Conservation (phyloP, 37 sponge, comb jelly and placozoan genomes). For the Spongia lamella region DNA sequence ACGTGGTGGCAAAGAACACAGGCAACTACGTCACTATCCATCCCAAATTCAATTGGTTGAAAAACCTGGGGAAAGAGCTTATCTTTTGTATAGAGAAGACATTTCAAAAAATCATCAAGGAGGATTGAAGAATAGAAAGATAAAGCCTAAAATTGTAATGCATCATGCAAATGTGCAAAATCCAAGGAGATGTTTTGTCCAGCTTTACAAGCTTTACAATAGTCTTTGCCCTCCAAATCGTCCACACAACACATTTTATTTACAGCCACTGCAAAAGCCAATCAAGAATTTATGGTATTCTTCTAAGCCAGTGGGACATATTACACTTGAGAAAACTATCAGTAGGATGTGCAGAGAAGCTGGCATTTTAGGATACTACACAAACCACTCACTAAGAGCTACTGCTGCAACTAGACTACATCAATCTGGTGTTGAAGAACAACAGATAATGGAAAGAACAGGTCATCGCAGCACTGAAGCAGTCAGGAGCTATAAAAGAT, state of each 20-base stretch:
- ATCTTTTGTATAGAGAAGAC: too few relatives aligned
- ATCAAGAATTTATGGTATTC: conserved; percentile 29
- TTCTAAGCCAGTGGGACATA: conserved; percentile 9
- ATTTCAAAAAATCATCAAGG: too few relatives aligned
- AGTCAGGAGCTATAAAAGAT: too few relatives aligned
- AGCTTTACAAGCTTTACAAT: conserved; percentile 21
- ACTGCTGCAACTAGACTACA: conserved; percentile 28
- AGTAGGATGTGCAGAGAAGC: conserved; percentile 1
- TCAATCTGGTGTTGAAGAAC: conserved; percentile 37
- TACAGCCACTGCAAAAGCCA: too few relatives aligned
- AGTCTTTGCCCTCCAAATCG: conserved; percentile 7
- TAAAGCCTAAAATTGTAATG: too few relatives aligned
- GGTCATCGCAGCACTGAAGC: conserved; percentile 46
- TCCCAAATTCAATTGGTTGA: too few relatives aligned
- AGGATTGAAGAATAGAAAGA: too few relatives aligned
- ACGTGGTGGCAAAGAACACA: too few relatives aligned
- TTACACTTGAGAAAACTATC: neutral
- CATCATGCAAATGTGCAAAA: too few relatives aligned
- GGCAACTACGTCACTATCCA: too few relatives aligned
- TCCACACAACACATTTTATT: conserved; percentile 19
- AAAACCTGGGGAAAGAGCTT: too few relatives aligned
- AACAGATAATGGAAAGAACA: conserved; percentile 38
- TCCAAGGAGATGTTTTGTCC: too few relatives aligned
- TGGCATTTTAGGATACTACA: conserved; percentile 15
- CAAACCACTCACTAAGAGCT: conserved; percentile 38